Conservation (phyloP, 2,888 invertebrate genomes). For the Athrips mouffetella region DNA sequence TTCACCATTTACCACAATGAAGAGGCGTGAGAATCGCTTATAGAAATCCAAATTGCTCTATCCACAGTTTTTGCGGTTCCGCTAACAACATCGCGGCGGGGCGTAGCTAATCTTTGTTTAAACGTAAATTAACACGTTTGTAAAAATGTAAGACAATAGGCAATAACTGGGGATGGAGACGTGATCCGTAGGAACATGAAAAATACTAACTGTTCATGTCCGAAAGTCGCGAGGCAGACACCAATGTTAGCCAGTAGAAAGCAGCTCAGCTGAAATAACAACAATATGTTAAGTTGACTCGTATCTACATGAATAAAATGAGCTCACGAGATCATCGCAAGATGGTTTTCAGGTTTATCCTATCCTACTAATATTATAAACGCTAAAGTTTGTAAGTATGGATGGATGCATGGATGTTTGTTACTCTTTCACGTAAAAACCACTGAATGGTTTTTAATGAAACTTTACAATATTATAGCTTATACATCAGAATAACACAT, state of each 20-base stretch:
- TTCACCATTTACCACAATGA: conserved; percentile 69
- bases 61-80: conserved; percentile 57
- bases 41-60: conserved; percentile 65
- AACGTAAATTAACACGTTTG: conserved; percentile 24
- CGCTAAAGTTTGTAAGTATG: too few species aligned
- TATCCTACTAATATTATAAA: too few species aligned
- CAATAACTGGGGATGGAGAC: conserved; percentile 26
- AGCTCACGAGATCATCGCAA: conserved; percentile 16
- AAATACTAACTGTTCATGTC: conserved; percentile 74
- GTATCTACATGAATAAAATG: neutral
- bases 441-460: too few species aligned
- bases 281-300: conserved; percentile 27
- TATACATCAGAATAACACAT: too few species aligned
- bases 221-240: conserved; percentile 72
- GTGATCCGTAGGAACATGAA: conserved; percentile 32
- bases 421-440: too few species aligned
- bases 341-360: neutral
- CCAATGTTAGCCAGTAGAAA: conserved; percentile 67
- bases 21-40: conserved; percentile 66
- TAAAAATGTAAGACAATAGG: conserved; percentile 24
- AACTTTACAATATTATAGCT: too few species aligned
- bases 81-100: conserved; percentile 24
- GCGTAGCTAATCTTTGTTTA: conserved; percentile 37
- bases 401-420: too few species aligned
- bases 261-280: conserved; percentile 70